Percentiles rank a stretch among this genome's conserved stretches.
phyloP scores from a whole-genome alignment of 2,888 invertebrate genomes.

The Diaperis boleti region DNA sequence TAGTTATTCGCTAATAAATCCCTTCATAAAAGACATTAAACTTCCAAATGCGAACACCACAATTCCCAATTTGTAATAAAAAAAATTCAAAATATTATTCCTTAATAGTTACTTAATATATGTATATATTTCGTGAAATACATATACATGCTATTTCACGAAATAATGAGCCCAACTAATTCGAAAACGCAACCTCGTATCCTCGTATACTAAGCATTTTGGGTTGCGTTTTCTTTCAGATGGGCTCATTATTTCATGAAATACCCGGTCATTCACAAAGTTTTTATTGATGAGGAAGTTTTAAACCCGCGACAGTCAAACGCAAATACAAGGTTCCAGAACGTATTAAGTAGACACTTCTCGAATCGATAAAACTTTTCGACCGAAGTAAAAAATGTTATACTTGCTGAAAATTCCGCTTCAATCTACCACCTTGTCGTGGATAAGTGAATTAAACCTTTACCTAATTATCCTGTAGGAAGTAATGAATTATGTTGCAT shows the following conservation, averaged over 20 bases:
- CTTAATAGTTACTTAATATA: slow-evolving; percentile 34
- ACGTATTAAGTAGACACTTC: slow-evolving; percentile 4
- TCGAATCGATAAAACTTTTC: slow-evolving; percentile 7
- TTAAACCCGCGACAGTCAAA: slow-evolving; percentile 23
- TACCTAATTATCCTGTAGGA: slow-evolving; percentile 25
- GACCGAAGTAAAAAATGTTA: neutral
- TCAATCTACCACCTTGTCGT: slow-evolving; percentile 5
- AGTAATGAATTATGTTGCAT: slow-evolving; percentile 30
- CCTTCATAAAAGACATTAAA: no score
- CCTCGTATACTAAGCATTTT: slow-evolving; percentile 27
- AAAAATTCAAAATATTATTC: slow-evolving; percentile 21
- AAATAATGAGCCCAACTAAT: no score
- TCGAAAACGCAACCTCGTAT: no score
- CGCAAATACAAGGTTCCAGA: slow-evolving; percentile 18
- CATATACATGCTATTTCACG: no score
- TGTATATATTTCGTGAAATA: no score
- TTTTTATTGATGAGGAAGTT: slow-evolving; percentile 29
- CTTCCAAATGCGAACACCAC: no score
- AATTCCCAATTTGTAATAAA: no score
- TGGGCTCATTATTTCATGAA: no score
- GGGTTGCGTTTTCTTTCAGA: no score
- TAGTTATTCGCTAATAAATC: slow-evolving; percentile 10
- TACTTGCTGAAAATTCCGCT: neutral
- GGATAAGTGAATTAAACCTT: slow-evolving; percentile 24
- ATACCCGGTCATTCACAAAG: slow-evolving; percentile 28